Percentiles rank a stretch among this genome's conserved stretches.
Evolutionary conservation across 1,140 invertebrate species (phyloP).

Genomic region (Drosophila murphyi): DNA sequence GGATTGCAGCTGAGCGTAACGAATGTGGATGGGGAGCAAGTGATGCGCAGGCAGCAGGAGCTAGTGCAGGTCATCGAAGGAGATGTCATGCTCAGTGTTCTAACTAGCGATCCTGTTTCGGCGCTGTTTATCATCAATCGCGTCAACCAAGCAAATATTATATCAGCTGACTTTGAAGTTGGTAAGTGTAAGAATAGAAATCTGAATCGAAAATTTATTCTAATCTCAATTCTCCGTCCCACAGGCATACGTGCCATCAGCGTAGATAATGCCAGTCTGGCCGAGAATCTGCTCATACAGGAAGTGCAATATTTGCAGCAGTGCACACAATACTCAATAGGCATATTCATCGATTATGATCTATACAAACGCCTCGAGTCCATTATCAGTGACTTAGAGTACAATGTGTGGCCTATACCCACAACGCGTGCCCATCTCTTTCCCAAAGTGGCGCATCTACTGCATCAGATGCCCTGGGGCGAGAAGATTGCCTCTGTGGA

Average conservation of each 20-base stretch:
- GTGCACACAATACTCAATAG: slow-evolving; percentile 70
- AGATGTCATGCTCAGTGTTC: slow-evolving; percentile 72
- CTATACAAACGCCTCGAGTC: slow-evolving; percentile 65
- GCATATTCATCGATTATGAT: slow-evolving; percentile 76
- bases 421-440: slow-evolving; percentile 60
- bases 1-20: slow-evolving; percentile 56
- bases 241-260: slow-evolving; percentile 71
- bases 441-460: slow-evolving; percentile 76
- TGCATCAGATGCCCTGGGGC: slow-evolving; percentile 83
- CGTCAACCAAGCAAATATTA: slow-evolving; percentile 73
- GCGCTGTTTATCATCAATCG: slow-evolving; percentile 80
- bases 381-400: slow-evolving; percentile 73
- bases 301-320: slow-evolving; percentile 81
- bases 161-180: slow-evolving; percentile 80
- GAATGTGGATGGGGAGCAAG: slow-evolving; percentile 51
- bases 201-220: background rate
- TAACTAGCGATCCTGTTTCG: slow-evolving; percentile 73
- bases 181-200: slow-evolving; percentile 42
- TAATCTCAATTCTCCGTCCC: too few species aligned
- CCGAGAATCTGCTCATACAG: slow-evolving; percentile 75
- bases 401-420: slow-evolving; percentile 83
- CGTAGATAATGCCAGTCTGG: slow-evolving; percentile 55
- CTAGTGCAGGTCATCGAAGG: slow-evolving; percentile 75
- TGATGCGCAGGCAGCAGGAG: slow-evolving; percentile 59
- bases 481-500: slow-evolving; percentile 82